Conservation (phyloP, 2,888 invertebrate genomes). For the Rugalucina vietnamica region DNA sequence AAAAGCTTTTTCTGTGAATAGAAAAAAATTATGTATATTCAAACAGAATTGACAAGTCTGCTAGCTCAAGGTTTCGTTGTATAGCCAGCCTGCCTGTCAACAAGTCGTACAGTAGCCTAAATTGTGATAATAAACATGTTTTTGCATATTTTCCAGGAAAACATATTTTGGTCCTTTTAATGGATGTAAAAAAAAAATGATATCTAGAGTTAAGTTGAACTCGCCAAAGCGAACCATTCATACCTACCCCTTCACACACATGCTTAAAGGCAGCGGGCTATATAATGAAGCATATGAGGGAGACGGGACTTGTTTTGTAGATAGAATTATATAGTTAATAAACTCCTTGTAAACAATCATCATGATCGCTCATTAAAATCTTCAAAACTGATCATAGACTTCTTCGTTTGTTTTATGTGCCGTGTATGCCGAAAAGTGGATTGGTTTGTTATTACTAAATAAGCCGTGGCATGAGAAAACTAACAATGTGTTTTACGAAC, state of each 20-base stretch:
- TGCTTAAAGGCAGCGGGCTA: too few relatives aligned
- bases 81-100: background rate
- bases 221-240: too few relatives aligned
- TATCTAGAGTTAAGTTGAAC: background rate
- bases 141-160: background rate
- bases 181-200: background rate
- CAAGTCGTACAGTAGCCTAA: background rate
- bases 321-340: slow-evolving; percentile 13
- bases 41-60: background rate
- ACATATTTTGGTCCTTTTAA: background rate
- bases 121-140: background rate
- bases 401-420: background rate
- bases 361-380: slow-evolving; percentile 31
- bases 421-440: too few relatives aligned
- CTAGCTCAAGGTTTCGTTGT: background rate
- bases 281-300: background rate
- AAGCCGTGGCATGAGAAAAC: too few relatives aligned
- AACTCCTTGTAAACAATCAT: slow-evolving; percentile 11
- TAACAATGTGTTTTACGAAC: too few relatives aligned
- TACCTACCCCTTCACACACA: too few relatives aligned
- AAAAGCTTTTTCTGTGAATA: slow-evolving; percentile 12
- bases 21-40: slow-evolving; percentile 9
- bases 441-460: too few relatives aligned
- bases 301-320: background rate
- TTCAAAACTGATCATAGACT: background rate